A percentile compares a stretch with the other conserved stretches of the same genome.
phyloP scores from a whole-genome alignment of 2,113 vertebrate genomes.

The Nyctereutes procyonoides region DNA sequence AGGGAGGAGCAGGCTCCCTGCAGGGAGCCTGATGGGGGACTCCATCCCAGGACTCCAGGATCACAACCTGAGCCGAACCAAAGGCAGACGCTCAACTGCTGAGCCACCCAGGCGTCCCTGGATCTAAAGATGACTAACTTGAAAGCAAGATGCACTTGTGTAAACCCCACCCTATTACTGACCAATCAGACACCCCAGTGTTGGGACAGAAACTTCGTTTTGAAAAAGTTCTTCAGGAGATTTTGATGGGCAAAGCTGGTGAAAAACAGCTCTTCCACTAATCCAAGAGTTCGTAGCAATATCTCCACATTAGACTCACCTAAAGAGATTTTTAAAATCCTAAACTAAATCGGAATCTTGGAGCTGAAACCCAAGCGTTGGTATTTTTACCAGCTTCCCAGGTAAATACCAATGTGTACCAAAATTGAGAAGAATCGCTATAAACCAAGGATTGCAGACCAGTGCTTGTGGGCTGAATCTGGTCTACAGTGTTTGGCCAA shows the following conservation, averaged over 20 bases:
- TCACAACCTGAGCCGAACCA: too few species aligned
- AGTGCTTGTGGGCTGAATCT: not conserved
- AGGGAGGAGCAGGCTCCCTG: too few species aligned
- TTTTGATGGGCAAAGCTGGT: not conserved
- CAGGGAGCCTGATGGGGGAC: too few species aligned
- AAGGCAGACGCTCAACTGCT: too few species aligned
- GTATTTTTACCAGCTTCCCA: not conserved
- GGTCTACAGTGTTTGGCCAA: not conserved
- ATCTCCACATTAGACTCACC: not conserved
- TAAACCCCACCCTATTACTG: not conserved
- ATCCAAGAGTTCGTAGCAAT: too few species aligned
- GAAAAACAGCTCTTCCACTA: not conserved
- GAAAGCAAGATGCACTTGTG: not conserved
- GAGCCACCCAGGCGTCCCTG: not conserved
- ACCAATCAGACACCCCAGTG: not conserved
- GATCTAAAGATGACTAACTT: not conserved
- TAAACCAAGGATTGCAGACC: not conserved
- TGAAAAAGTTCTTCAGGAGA: not conserved
- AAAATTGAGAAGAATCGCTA: not conserved
- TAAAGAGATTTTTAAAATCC: not conserved
- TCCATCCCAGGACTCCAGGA: too few species aligned
- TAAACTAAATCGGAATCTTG: not conserved
- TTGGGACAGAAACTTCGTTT: not conserved
- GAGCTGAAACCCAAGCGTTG: not conserved
- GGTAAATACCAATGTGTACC: not conserved